Percentiles rank a stretch among this genome's conserved stretches.
Conservation (phyloP, 64 coral and sea anemone species). For the Anthopleura sola region DNA sequence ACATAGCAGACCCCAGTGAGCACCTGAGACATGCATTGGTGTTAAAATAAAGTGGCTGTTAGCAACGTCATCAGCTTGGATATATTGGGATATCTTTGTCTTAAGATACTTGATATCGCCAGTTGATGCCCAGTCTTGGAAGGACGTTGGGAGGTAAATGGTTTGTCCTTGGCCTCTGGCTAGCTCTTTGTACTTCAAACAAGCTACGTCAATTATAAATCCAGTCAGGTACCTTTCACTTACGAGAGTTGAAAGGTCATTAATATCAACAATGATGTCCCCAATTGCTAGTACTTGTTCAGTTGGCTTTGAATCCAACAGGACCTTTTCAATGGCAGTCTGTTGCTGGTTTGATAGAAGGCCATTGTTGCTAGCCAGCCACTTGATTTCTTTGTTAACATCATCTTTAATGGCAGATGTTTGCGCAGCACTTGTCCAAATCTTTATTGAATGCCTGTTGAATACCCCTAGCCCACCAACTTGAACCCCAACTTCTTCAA, state of each 20-base stretch:
- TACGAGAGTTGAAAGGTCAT: constrained; percentile 12
- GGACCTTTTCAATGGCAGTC: neutral
- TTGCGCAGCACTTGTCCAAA: constrained; percentile 5
- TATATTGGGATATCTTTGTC: neutral
- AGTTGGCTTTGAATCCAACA: too few relatives aligned
- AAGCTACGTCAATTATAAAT: constrained; percentile 26
- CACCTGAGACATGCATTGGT: neutral
- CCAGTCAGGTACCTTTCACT: constrained; percentile 20
- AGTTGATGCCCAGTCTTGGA: constrained; percentile 3
- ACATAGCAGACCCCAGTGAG: constrained; percentile 26
- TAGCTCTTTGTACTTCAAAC: neutral
- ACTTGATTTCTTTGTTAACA: neutral
- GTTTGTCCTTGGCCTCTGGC: neutral
- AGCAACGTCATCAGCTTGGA: neutral
- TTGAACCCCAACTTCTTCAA: neutral
- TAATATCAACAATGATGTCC: neutral
- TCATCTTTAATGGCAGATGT: neutral
- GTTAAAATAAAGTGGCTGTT: neutral
- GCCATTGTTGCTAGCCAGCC: neutral
- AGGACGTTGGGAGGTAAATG: neutral
- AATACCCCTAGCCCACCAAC: constrained; percentile 2
- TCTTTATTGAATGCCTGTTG: constrained; percentile 2
- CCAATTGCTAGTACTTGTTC: neutral
- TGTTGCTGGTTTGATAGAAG: neutral
- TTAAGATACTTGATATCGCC: neutral